These are phyloP conservation scores for Monochamus alternatus DNA, from an alignment of 2,888 invertebrate genomes.

Conservation along the genomic window DNA sequence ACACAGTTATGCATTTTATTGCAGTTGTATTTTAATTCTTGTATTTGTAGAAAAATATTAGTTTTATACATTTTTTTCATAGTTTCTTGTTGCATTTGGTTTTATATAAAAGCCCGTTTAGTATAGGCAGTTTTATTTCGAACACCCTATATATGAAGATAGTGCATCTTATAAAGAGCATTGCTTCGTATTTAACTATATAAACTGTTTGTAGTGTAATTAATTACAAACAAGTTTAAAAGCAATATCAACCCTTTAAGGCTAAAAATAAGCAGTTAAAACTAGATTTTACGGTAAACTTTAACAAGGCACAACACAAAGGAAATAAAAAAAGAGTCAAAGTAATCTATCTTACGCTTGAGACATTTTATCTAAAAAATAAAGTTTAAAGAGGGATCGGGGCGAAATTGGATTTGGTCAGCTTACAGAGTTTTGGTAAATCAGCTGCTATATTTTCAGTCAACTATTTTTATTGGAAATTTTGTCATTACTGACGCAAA, in stretches of 20 bases:
- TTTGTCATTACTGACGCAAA: neutral
- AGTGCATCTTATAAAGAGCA: too few relatives aligned
- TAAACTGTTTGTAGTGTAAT: too few relatives aligned
- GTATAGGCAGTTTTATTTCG: too few relatives aligned
- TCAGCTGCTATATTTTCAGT: neutral
- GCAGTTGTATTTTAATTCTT: too few relatives aligned
- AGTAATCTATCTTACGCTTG: neutral
- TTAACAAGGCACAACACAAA: neutral
- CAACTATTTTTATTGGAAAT: constrained; percentile 6
- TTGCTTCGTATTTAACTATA: too few relatives aligned
- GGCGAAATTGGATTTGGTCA: constrained; percentile 20
- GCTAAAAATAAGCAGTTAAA: neutral
- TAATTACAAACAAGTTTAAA: neutral
- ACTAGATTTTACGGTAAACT: neutral
- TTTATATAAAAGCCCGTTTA: too few relatives aligned
- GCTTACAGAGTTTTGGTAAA: constrained; percentile 9
- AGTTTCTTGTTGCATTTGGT: too few relatives aligned
- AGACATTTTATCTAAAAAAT: neutral
- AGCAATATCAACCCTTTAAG: neutral
- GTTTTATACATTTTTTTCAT: too few relatives aligned
- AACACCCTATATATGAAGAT: too few relatives aligned
- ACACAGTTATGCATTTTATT: too few relatives aligned
- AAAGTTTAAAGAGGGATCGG: constrained; percentile 17
- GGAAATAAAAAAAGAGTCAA: neutral
- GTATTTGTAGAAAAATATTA: too few relatives aligned